Evolutionary conservation across 1,140 invertebrate species (phyloP).

Genomic region (Drosophila bocqueti): DNA sequence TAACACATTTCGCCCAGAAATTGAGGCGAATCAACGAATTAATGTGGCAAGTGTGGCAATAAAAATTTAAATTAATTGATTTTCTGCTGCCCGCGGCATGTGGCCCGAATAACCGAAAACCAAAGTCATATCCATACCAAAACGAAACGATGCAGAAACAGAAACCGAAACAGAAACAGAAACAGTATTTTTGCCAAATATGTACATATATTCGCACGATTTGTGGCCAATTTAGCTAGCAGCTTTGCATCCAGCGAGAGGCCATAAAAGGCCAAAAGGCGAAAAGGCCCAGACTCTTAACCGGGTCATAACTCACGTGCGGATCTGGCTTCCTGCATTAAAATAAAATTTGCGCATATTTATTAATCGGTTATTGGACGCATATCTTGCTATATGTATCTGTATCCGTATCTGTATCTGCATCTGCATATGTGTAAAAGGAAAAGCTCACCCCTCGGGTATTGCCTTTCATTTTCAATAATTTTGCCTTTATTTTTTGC

Average conservation of each 20-base stretch:
- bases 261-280: conserved; percentile 47
- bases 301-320: conserved; percentile 55
- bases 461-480: conserved; percentile 29
- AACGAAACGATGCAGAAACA: neutral
- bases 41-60: conserved; percentile 66
- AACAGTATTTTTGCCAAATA: neutral
- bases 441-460: conserved; percentile 24
- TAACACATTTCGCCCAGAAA: conserved; percentile 40
- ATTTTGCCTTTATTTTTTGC: neutral
- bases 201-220: conserved; percentile 56
- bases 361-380: conserved; percentile 69
- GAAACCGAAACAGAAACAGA: conserved; percentile 2
- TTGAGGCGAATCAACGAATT: conserved; percentile 53
- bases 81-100: conserved; percentile 45
- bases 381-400: conserved; percentile 2
- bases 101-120: conserved; percentile 3
- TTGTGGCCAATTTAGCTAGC: conserved; percentile 61
- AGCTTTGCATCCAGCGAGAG: conserved; percentile 18
- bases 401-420: conserved; percentile 6
- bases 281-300: conserved; percentile 19
- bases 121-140: neutral
- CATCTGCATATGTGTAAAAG: conserved; percentile 23
- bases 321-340: conserved; percentile 29
- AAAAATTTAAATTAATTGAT: conserved; percentile 78
- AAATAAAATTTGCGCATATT: conserved; percentile 70